Evolutionary conservation across 2,797 vertebrate species (phyloP), one percentile per base, ranked within the genome.

Genomic region (Chelon auratus): DNA sequence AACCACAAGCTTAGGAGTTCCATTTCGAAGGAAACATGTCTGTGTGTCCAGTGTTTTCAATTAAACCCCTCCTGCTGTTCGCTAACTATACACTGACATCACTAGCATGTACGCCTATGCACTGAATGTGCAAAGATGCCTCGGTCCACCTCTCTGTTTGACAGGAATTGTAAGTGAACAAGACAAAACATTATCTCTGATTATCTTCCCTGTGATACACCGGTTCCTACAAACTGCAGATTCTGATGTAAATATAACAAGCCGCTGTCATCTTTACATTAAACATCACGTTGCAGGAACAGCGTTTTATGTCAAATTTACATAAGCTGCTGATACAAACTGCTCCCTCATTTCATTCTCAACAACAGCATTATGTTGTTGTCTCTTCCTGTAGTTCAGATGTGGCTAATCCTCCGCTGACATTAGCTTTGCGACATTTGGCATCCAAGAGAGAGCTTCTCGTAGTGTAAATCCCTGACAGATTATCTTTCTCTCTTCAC

Each of bases 381-480:
- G 75, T 85, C 78, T 62, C 70, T 75, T 66, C 54, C 20, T 22
- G 58, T 63, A 60, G 74, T 73, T 69, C 77, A 87, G 73, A 81
- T 75, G 73, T 67, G 74, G 40, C 75, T 89, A 83, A 89, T 80
- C 80, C 81, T 36, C 53, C 33, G 17, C 62, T 48, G 58, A 58
- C 62, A 70, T 82, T 83, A 80, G 71, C 71, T 76, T 61, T 70
- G 56, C 13, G 18, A 78, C 80, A 85, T 83, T 84, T 80, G 69
- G 72, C 81, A 85, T 85, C 56, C 61, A 68, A 79, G 66, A 71
- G 62, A 77, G 24, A 82, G 74, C 70, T 59, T 82, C 74, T 75
- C 63, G 71, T 53, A 26, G 54, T 70, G 68, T 80, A 85, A 88
- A 86, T 86, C 82, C 80, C 65, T 83, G 75, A 70, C 88, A 80